These are phyloP conservation scores for Lepidocyrtoides sp. DNA, from an alignment of 2,888 invertebrate genomes.

Conservation along the genomic window DNA sequence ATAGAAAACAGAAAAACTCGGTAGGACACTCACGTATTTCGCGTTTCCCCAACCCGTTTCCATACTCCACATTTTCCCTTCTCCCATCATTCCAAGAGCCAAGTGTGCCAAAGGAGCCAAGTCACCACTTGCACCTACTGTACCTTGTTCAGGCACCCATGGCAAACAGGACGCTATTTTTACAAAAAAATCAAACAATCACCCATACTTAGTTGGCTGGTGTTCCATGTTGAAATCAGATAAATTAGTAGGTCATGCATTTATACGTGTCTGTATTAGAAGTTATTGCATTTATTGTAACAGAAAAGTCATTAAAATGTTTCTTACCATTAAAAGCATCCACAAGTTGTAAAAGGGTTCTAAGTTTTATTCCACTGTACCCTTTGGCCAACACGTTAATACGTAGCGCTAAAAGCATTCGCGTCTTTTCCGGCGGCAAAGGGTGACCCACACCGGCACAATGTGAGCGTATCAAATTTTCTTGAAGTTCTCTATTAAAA, in stretches of 20 bases:
- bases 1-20: background rate
- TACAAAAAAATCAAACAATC: no score
- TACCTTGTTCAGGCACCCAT: conserved; percentile 90
- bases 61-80: conserved; percentile 91
- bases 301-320: conserved; percentile 30
- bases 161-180: conserved; percentile 90
- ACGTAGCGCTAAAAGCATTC: conserved; percentile 89
- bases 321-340: conserved; percentile 90
- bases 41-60: conserved; percentile 90
- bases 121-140: conserved; percentile 91
- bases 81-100: conserved; percentile 90
- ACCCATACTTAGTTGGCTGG: no score
- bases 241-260: no score
- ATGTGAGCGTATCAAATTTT: conserved; percentile 90
- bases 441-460: conserved; percentile 90
- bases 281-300: no score
- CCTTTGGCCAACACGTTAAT: conserved; percentile 91
- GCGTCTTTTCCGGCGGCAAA: conserved; percentile 88
- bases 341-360: conserved; percentile 88
- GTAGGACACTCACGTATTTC: conserved; percentile 87
- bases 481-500: conserved; percentile 89
- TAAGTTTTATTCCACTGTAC: conserved; percentile 89
- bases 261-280: no score
- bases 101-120: conserved; percentile 90
- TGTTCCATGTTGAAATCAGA: no score